Conservation (phyloP, 2,113 vertebrate genomes). For the Anseranas semipalmata region DNA sequence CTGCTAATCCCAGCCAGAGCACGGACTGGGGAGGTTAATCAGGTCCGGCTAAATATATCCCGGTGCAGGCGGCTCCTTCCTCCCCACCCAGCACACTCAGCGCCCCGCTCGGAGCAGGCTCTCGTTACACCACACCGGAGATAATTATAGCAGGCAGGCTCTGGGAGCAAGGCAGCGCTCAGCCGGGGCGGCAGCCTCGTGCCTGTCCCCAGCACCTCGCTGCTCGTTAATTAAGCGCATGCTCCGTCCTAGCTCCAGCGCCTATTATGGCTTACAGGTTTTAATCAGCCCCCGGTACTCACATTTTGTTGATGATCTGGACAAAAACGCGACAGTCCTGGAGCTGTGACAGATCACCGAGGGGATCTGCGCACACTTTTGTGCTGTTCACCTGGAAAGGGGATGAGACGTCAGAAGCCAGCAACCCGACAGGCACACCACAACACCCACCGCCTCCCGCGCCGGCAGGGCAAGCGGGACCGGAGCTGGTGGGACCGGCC, state of each 20-base stretch:
- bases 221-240: not conserved
- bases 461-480: not conserved
- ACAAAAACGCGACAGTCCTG: conserved; percentile 81
- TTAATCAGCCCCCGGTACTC: conserved; percentile 65
- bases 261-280: not conserved
- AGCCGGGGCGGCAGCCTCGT: not conserved
- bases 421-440: not conserved
- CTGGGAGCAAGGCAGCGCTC: not conserved
- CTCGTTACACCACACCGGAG: rapidly evolving
- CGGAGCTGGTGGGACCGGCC: rapidly evolving
- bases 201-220: not conserved
- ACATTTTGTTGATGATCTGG: conserved; percentile 83
- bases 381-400: conserved; percentile 82
- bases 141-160: not conserved
- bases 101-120: not conserved
- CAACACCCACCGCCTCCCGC: not conserved
- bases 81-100: not conserved
- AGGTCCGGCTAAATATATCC: conserved; percentile 8
- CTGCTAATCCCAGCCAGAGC: not conserved
- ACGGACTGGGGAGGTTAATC: not conserved
- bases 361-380: conserved; percentile 53
- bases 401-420: not conserved
- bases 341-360: conserved; percentile 73
- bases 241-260: not conserved
- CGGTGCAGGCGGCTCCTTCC: not conserved